Evolutionary conservation across 2,888 invertebrate species (phyloP), one percentile per base, ranked within the genome.

Genomic region (Netelia fuscicornis): DNA sequence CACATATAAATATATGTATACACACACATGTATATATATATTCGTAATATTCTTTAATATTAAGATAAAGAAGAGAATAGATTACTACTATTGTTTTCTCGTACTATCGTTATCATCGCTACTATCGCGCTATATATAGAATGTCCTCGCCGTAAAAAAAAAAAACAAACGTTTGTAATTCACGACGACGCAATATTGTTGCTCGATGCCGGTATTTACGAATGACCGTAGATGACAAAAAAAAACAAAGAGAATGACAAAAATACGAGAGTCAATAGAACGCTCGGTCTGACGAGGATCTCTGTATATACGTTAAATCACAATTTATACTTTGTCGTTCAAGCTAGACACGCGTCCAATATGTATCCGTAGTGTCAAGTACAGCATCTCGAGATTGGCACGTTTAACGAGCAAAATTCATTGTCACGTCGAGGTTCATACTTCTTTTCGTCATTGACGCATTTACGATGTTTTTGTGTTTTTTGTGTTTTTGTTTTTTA

Each of bases 1-100:
- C 88, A 88, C 54, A 60, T 37, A 86, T 84, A 87, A 86, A 86
- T 88, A 88, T 70, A 60, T 37, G 25, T 58, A 54, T 23, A 78
- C 56, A 68, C 37, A 70, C 11, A 78, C 25, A 71, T 54, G 64
- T 23, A 42, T n/a, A 60, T n/a, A 70, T 44, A 71, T 79, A 87
- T 82, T 86, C 81, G 82, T 87, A 86, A 86, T 87, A 86, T 85
- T 83, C 72, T 79, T 82, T 81, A 87, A 70, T 74, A 75, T 77
- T 84, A 85, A 77, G 80, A 83, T 81, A 56, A 58, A 68, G 23
- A 54, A 17, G 25, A 78, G 71, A 80, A 75, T 56, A 25, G 52
- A 87, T 71, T 79, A 70, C 60, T 81, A 86, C 81, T 85, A 81
- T 85, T 86, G 77, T 84, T 84, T 84, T 86, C 86, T 86, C 84